Evolutionary conservation across 2,113 vertebrate genomes (phyloP), one percentile per base, ranked within the genome.

Genomic region (Corythornis madagascariensis): DNA sequence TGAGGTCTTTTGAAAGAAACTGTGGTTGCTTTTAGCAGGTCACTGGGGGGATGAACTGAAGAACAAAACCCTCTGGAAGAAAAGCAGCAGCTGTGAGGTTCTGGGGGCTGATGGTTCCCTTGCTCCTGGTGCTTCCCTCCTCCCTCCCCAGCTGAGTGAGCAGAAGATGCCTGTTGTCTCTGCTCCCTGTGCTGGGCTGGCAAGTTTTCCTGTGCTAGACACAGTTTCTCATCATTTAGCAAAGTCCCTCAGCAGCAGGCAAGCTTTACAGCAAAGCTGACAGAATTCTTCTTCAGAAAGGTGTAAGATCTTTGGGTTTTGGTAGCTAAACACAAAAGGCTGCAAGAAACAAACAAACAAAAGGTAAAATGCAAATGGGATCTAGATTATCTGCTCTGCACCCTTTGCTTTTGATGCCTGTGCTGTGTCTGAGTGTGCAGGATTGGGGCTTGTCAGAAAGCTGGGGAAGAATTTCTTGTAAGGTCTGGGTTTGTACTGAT

Each of bases 1-100:
- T 9, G 35, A 86, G 43, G 38, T 67, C 73, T 85, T 88, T 82
- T 90, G 91, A 86, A 88, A 93, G 76, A 90, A 84, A 73, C 84
- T 57, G n/a, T 13, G 21, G 5, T 48, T 73, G 77, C 28, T 48
- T 65, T 77, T 77, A 71, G 47, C 63, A n/a, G 35, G 64, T 91
- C 69, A 33, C 38, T 64, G 14, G 3, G 28, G 12, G 33, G 18
- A 2, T 28, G 19, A 86, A 75, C 7, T 40, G 65, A 89, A 74
- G 82, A 87, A 25, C 24, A 91, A 40, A 86, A 57, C 47, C 43
- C 38, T 45, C 18, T 31, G 20, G 47, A n/a, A 25, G 57, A 64
- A 60, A 24, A 82, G 22, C 47, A 50, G 57, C 0, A 0, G 1
- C 78, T 84, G 42, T 21, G 40, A 47, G 0, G 0, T 42, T 81